These are phyloP conservation scores for Xiphydria camelus DNA, from an alignment of 2,888 invertebrate species.

Conservation along the genomic window DNA sequence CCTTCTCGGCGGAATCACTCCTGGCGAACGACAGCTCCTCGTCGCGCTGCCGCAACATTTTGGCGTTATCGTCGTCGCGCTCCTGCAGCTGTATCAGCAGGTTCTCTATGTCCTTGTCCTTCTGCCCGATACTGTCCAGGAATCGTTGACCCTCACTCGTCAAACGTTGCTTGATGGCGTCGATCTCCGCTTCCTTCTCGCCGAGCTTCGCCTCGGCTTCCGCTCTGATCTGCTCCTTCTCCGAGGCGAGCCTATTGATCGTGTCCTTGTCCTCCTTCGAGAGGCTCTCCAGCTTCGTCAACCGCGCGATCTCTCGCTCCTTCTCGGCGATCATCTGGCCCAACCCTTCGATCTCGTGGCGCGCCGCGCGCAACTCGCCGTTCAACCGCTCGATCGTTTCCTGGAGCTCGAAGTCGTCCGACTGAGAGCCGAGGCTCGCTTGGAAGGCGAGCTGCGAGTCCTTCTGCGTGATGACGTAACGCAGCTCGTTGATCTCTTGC, in stretches of 20 bases:
- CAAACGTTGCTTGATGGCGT: slow-evolving; percentile 9
- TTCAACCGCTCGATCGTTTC: slow-evolving; percentile 33
- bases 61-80: slow-evolving; percentile 29
- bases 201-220: slow-evolving; percentile 33
- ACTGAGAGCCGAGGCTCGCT: slow-evolving; percentile 32
- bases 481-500: slow-evolving; percentile 42
- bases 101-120: slow-evolving; percentile 17
- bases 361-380: slow-evolving; percentile 34
- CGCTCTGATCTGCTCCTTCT: slow-evolving; percentile 35
- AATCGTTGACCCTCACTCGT: slow-evolving; percentile 5
- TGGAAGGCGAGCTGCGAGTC: slow-evolving; percentile 35
- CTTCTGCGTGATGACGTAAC: slow-evolving; percentile 35
- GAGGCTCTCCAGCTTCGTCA: slow-evolving; percentile 27
- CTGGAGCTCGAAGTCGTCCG: slow-evolving; percentile 33
- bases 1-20: slow-evolving; percentile 18
- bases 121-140: slow-evolving; percentile 1
- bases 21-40: slow-evolving; percentile 15
- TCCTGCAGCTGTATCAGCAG: slow-evolving; percentile 29
- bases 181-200: slow-evolving; percentile 10
- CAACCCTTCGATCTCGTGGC: slow-evolving; percentile 36
- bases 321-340: slow-evolving; percentile 27
- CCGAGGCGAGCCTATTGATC: slow-evolving; percentile 31
- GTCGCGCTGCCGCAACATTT: slow-evolving; percentile 22
- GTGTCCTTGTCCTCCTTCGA: slow-evolving; percentile 29
- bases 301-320: slow-evolving; percentile 29